phyloP scores from a whole-genome alignment of 1,140 invertebrate genomes.

The Solenopsis invicta region DNA sequence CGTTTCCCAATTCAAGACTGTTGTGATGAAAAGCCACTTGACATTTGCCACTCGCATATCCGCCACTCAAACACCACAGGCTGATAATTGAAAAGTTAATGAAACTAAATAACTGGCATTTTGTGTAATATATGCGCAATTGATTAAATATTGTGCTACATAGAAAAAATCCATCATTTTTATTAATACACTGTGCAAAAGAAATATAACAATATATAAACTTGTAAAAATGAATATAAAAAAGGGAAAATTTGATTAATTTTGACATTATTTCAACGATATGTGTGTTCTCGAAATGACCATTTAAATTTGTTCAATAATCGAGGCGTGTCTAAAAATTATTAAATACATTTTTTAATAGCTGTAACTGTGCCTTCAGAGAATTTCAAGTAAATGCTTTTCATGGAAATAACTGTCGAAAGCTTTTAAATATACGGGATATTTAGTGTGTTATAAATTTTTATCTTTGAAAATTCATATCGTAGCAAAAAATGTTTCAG shows the following conservation, averaged over 20 bases:
- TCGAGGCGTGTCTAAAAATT: neutral
- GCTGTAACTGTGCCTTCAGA: neutral
- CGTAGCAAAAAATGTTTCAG: too few species aligned
- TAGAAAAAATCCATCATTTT: neutral
- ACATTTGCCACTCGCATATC: neutral
- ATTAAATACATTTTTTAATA: neutral
- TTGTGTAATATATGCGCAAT: neutral
- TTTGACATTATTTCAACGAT: neutral
- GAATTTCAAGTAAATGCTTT: neutral
- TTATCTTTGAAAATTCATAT: too few species aligned
- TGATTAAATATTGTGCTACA: neutral
- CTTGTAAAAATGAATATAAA: neutral
- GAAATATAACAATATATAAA: neutral
- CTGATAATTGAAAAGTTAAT: neutral
- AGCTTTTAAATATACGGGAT: neutral
- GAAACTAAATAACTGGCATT: neutral
- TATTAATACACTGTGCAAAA: neutral
- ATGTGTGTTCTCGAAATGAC: neutral
- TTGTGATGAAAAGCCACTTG: conserved; percentile 7
- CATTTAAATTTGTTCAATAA: neutral
- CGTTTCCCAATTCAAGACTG: neutral
- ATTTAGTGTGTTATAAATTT: too few species aligned
- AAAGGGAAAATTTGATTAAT: neutral
- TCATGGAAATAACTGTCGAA: neutral
- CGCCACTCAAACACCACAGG: neutral